Base-by-base conservation (phyloP, 2,888 invertebrate genomes). In the Andrena flavipes region DNA sequence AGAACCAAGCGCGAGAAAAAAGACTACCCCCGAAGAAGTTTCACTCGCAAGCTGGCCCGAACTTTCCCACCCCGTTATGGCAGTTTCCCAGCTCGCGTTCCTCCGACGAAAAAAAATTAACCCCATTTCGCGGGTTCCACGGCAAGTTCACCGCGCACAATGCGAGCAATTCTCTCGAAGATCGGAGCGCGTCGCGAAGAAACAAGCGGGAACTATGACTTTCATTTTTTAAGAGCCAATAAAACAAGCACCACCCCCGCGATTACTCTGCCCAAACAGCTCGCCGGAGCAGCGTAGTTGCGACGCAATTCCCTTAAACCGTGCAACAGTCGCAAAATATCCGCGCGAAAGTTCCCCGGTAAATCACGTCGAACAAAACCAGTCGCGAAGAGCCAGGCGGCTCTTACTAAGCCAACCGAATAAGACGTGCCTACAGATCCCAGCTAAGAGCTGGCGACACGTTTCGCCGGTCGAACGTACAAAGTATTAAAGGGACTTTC, bases 31-130 rank as follows among this genome's bases (percentile, higher is more conserved):
- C 67, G 23, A 59, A 51, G 68, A 79, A 80, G 80, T 79, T 80
- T 79, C 79, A 63, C 67, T 63, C 35, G 29, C 33, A 62, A 71
- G 78, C 65, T 62, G 54, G 73, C 33, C 20, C 35, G 64, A 80
- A 80, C 73, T 80, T 80, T 30, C 48, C 23, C 56, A 56, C 23
- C 79, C 35, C 63, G 48, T 80, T 79, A 69, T 59, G 79, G 63
- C 68, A 73, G 71, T 63, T 68, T 29, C 54, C 42, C 35, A 54
- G 72, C 35, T 79, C 62, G 33, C 72, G 30, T 67, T 63, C 23
- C 78, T 30, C 29, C 20, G 8, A 23, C 16, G 20, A 65, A 65
- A 78, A 29, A 69, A 73, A 63, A 42, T 29, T 42, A 23, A 16
- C 29, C 16, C 23, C 10, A 20, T 42, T 20, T 8, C 42, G 20